A percentile compares a stretch with the other conserved stretches of the same genome.
These are phyloP conservation scores for Stenodema calcarata DNA, from an alignment of 2,888 invertebrate species.

Conservation along the genomic window DNA sequence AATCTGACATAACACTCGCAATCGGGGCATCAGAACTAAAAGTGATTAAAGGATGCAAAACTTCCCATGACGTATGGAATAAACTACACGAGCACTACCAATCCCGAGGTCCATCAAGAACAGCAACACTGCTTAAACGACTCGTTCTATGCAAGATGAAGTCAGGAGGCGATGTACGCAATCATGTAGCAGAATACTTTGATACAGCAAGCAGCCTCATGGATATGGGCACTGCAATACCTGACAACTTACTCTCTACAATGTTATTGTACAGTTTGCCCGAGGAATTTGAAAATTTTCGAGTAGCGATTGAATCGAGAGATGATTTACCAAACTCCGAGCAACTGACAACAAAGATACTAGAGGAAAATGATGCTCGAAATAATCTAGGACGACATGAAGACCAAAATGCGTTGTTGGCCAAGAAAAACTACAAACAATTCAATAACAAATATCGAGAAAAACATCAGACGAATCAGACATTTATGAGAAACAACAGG, in stretches of 20 bases:
- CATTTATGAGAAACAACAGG: neutral
- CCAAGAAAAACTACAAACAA: neutral
- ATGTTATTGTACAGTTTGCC: neutral
- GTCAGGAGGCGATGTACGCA: neutral
- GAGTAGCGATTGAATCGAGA: neutral
- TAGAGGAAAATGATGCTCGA: conserved; percentile 8
- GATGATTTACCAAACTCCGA: conserved; percentile 6
- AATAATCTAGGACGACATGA: neutral
- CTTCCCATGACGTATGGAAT: neutral
- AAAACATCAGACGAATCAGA: neutral
- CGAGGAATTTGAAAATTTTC: neutral
- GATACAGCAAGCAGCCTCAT: neutral
- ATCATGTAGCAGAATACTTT: neutral
- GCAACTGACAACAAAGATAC: neutral
- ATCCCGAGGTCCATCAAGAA: neutral
- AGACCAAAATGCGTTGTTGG: neutral
- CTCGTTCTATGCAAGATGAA: neutral
- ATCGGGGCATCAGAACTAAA: neutral
- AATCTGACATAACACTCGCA: neutral
- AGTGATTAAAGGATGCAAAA: neutral
- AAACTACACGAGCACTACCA: neutral
- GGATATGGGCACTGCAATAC: neutral
- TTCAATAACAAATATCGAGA: neutral
- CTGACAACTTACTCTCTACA: neutral
- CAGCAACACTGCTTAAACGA: neutral